Evolutionary conservation across 1,140 invertebrate genomes (phyloP).

Genomic region (Zaprionus ornatus): DNA sequence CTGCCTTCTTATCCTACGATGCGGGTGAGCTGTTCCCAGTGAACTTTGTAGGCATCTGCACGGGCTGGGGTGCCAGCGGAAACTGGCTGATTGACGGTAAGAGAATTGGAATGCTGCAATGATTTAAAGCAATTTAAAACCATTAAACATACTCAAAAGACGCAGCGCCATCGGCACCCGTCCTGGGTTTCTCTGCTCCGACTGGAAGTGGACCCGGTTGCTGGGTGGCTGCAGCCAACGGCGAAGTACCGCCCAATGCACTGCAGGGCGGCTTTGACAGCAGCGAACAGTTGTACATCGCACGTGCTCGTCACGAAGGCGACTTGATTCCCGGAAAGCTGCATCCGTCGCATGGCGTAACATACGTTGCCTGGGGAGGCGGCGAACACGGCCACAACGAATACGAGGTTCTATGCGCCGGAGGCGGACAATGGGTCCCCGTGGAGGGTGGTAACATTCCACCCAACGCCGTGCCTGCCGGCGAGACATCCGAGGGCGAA

Average conservation of each 20-base stretch:
- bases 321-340: slow-evolving; percentile 92
- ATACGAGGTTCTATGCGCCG: slow-evolving; percentile 90
- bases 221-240: slow-evolving; percentile 88
- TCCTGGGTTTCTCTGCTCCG: slow-evolving; percentile 61
- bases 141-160: slow-evolving; percentile 29
- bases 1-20: slow-evolving; percentile 88
- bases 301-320: slow-evolving; percentile 89
- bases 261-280: slow-evolving; percentile 90
- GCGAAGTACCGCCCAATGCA: slow-evolving; percentile 89
- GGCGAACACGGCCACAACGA: slow-evolving; percentile 89
- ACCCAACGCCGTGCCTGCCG: slow-evolving; percentile 89
- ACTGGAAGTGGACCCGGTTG: slow-evolving; percentile 73
- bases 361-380: slow-evolving; percentile 92
- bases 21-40: slow-evolving; percentile 89
- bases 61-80: slow-evolving; percentile 93
- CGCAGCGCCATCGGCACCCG: slow-evolving; percentile 56
- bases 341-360: slow-evolving; percentile 87
- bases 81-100: slow-evolving; percentile 92
- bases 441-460: slow-evolving; percentile 87
- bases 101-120: slow-evolving; percentile 21
- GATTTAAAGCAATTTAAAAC: not conserved
- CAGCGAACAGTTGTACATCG: slow-evolving; percentile 89
- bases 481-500: slow-evolving; percentile 90
- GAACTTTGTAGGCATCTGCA: slow-evolving; percentile 91
- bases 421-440: slow-evolving; percentile 86